Evolutionary conservation across 1,140 invertebrate genomes (phyloP), one percentile per base, ranked within the genome.

Genomic region (Leptinotarsa undecemlineata): DNA sequence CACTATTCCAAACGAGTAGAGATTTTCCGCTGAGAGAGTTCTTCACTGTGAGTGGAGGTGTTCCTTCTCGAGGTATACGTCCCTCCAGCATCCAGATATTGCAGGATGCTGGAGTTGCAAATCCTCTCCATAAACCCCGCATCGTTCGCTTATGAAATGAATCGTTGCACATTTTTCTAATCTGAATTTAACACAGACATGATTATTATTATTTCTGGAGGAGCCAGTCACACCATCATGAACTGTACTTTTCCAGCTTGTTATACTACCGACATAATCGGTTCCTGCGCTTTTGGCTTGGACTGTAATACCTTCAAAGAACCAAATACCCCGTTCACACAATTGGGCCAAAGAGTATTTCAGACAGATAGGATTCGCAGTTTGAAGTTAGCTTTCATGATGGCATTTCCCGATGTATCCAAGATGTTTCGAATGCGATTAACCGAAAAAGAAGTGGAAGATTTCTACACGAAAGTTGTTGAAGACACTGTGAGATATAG

Each of bases 251-350:
- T 69, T 69, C 17, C 89, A 64, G 67, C 87, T 1, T 87, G 88
- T 63, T 90, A 87, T 73, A 86, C 87, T 0, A 88, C 86, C n/a
- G 89, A 90, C 77, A 85, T 89, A 11, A 90, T 90, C 72, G 88
- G 87, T 1, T 86, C 86, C 0, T 88, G 87, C 68, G 89, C 87
- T 11, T 91, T 91, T 82, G 90, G 90, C 4, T 81, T 91, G 13
- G 82, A 90, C 68, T 86, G 85, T 77, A 87, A 89, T 71, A 83
- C 86, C 17, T 76, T 91, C 17, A 81, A 83, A 48, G 83, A 90
- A 76, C 85, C 87, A 26, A 81, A 89, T 63, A 86, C 85, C 8
- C 21, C 63, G 20, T 80, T 77, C 60, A 71, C 78, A 83, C 81
- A 83, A 79, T 82, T 87, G 76, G 88, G 87, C 1, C 80, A 77